Evolutionary conservation across 2,888 invertebrate genomes (phyloP).

Genomic region (Lycophotia porphyrea): DNA sequence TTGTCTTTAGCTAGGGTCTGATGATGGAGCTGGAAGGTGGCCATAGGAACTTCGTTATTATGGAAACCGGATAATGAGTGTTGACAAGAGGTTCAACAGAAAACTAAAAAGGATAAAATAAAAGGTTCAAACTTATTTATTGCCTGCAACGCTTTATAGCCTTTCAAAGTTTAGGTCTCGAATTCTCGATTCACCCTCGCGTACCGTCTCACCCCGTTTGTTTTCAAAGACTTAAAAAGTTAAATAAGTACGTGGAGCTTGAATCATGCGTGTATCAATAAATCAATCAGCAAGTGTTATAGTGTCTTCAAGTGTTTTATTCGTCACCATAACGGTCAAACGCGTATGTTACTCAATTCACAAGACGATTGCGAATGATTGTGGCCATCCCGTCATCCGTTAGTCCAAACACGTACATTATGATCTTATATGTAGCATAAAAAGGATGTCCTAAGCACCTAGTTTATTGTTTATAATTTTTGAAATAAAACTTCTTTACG

Average conservation of each 20-base stretch:
- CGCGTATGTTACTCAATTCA: conserved; percentile 46
- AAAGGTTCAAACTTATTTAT: background rate
- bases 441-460: conserved; percentile 22
- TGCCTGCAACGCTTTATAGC: background rate
- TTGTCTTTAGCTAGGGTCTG: no score
- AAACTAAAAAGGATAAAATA: no score
- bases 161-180: background rate
- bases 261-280: conserved; percentile 7
- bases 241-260: background rate
- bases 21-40: no score
- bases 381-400: conserved; percentile 50
- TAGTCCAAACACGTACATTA: conserved; percentile 34
- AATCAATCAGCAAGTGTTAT: background rate
- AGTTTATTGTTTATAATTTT: background rate
- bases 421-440: conserved; percentile 28
- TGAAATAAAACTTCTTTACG: no score
- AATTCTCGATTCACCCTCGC: background rate
- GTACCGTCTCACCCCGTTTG: background rate
- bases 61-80: no score
- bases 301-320: background rate
- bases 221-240: background rate
- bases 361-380: conserved; percentile 49
- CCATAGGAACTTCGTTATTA: no score
- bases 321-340: conserved; percentile 17
- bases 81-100: no score